Evolutionary conservation across 92 coral and sea anemone genomes (phyloP).

Genomic region (Siderastrea radians): DNA sequence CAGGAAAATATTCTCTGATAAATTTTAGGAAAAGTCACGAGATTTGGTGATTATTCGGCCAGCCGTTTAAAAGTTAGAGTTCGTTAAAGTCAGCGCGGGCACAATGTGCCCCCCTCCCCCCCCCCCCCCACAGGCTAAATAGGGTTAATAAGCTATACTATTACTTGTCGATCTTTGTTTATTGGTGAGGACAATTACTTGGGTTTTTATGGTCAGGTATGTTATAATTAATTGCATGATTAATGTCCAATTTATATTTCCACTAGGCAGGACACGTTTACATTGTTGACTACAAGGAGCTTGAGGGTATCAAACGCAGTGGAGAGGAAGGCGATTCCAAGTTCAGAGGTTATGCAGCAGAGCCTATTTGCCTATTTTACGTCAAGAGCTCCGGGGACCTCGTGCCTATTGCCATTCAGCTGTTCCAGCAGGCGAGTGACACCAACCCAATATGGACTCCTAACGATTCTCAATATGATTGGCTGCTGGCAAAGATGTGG

Average conservation of each 20-base stretch:
- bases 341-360: constrained; percentile 64
- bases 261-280: constrained; percentile 69
- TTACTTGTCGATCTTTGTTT: too few relatives aligned
- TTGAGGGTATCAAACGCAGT: constrained; percentile 53
- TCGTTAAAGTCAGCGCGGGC: too few relatives aligned
- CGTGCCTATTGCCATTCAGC: constrained; percentile 92
- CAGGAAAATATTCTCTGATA: too few relatives aligned
- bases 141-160: too few relatives aligned
- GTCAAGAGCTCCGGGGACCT: constrained; percentile 82
- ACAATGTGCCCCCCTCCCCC: too few relatives aligned
- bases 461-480: constrained; percentile 74
- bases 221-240: background rate
- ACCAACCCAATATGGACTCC: constrained; percentile 94
- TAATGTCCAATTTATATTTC: background rate
- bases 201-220: too few relatives aligned
- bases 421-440: constrained; percentile 73
- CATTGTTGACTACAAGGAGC: constrained; percentile 64
- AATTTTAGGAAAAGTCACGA: too few relatives aligned
- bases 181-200: too few relatives aligned
- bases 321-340: constrained; percentile 44
- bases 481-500: constrained; percentile 91
- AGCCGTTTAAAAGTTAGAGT: too few relatives aligned
- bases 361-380: constrained; percentile 83
- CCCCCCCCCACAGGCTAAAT: too few relatives aligned
- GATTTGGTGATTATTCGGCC: too few relatives aligned